These are phyloP conservation scores for Apis florea DNA, from an alignment of 1,140 invertebrate genomes.

Conservation along the genomic window DNA sequence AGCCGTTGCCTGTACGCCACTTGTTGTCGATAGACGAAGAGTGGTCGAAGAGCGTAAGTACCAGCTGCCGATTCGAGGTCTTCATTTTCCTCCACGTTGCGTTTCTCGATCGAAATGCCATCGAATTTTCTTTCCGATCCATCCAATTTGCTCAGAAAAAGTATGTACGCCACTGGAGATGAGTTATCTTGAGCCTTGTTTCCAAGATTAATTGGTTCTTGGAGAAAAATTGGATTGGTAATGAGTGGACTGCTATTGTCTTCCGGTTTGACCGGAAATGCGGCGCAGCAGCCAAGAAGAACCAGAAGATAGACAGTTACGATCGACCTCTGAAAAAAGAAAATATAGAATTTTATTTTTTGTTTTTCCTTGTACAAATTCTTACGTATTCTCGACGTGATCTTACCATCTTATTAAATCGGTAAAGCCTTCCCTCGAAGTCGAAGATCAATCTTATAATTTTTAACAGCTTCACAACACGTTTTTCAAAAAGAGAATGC, in stretches of 20 bases:
- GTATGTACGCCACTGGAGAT: neutral
- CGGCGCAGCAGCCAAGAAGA: conserved; percentile 20
- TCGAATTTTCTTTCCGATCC: neutral
- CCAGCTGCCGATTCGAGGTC: conserved; percentile 77
- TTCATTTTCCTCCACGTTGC: conserved; percentile 49
- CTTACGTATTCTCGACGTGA: too few species aligned
- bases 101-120: conserved; percentile 45
- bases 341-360: neutral
- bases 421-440: neutral
- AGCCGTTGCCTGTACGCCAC: conserved; percentile 73
- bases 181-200: neutral
- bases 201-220: neutral
- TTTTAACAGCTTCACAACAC: neutral
- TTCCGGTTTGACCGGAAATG: conserved; percentile 25
- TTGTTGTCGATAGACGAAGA: conserved; percentile 78
- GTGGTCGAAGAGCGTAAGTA: conserved; percentile 74
- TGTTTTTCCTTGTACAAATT: neutral
- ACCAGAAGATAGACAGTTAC: neutral
- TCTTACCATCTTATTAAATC: conserved; percentile 34
- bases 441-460: neutral
- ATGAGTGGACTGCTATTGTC: neutral
- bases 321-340: conserved; percentile 10
- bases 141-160: neutral
- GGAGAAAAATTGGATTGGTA: neutral
- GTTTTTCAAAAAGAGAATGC: neutral